These are phyloP conservation scores for Cherax destructor DNA, from an alignment of 1,140 invertebrate genomes.

Conservation along the genomic window DNA sequence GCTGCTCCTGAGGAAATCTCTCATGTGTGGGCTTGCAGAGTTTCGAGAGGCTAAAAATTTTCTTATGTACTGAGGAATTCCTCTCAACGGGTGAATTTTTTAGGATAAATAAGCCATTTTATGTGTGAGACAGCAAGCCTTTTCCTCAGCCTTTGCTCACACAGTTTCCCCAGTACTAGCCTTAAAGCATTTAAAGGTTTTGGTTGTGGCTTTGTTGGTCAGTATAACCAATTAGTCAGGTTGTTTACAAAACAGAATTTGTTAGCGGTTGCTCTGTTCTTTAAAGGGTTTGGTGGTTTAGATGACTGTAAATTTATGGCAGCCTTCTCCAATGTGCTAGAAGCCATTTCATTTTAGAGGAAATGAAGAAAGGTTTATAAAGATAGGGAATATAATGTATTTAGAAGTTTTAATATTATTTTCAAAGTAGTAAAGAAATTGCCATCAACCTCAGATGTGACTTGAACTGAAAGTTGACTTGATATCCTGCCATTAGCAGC, in stretches of 20 bases:
- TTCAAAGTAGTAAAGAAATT: not conserved
- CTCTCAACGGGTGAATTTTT: constrained; percentile 27
- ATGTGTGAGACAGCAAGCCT: constrained; percentile 31
- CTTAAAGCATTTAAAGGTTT: constrained; percentile 61
- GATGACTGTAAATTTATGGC: not conserved
- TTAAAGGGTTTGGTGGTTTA: constrained; percentile 9
- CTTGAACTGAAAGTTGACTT: constrained; percentile 4
- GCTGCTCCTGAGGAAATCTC: not conserved
- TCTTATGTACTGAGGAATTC: constrained; percentile 14
- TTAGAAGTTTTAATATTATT: not conserved
- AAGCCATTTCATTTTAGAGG: not conserved
- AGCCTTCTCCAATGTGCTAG: constrained; percentile 7
- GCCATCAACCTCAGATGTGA: not conserved
- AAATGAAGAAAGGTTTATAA: not conserved
- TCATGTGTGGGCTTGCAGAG: not conserved
- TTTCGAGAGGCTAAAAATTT: constrained; percentile 4
- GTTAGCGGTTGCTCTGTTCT: constrained; percentile 9
- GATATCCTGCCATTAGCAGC: constrained; percentile 65
- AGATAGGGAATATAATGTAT: not conserved
- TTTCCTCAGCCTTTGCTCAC: constrained; percentile 46
- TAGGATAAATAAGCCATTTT: constrained; percentile 25
- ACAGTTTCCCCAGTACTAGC: constrained; percentile 22
- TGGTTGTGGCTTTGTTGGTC: constrained; percentile 59
- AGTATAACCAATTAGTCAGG: constrained; percentile 57
- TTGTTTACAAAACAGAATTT: constrained; percentile 33